These are phyloP conservation scores for Lepidochitona cinerea DNA, from an alignment of 2,888 invertebrate species.

Conservation along the genomic window DNA sequence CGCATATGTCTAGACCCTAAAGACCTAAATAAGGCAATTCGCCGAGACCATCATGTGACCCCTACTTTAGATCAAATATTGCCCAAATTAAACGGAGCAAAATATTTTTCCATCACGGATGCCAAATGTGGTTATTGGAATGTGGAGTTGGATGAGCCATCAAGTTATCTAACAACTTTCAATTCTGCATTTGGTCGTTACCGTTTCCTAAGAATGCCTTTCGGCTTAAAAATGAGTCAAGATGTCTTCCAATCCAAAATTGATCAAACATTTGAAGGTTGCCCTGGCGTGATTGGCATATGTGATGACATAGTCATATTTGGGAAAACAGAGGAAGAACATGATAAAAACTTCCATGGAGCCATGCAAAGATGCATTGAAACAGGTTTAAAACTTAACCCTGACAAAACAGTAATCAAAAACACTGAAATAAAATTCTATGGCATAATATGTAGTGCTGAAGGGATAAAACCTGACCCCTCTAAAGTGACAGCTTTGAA, in stretches of 20 bases:
- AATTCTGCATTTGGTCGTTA: conserved; percentile 12
- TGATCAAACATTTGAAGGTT: conserved; percentile 13
- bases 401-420: conserved; percentile 8
- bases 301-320: conserved; percentile 6
- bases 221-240: conserved; percentile 5
- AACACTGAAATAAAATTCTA: conserved; percentile 23
- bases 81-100: conserved; percentile 17
- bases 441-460: conserved; percentile 16
- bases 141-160: conserved; percentile 13
- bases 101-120: conserved; percentile 21
- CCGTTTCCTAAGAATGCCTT: not conserved
- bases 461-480: conserved; percentile 29
- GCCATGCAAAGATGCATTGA: conserved; percentile 2
- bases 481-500: conserved; percentile 19
- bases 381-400: conserved; percentile 10
- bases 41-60: conserved; percentile 11
- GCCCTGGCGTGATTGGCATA: conserved; percentile 9
- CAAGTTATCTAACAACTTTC: conserved; percentile 13
- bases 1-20: conserved; percentile 22
- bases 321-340: conserved; percentile 4
- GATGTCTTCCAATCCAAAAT: conserved; percentile 13
- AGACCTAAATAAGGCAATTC: conserved; percentile 4
- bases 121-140: conserved; percentile 30
- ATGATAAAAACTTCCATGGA: conserved; percentile 4
- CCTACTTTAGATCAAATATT: conserved; percentile 24